Percentiles rank a stretch among this genome's conserved stretches.
Evolutionary conservation across 2,113 vertebrate species (phyloP).

Genomic region (Carlito syrichta): DNA sequence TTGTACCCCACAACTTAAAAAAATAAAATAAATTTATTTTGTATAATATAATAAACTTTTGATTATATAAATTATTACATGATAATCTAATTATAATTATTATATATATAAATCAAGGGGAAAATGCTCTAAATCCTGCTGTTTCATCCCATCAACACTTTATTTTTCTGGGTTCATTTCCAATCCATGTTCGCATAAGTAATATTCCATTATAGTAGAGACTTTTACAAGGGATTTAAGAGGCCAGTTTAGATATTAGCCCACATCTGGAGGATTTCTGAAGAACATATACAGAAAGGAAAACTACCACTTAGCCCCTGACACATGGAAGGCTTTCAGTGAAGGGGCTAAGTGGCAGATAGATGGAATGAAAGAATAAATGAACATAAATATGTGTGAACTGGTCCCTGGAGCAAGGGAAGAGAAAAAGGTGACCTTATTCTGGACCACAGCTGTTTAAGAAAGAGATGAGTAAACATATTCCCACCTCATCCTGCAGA

Average conservation of each 20-base stretch:
- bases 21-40: too few relatives aligned
- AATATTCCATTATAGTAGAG: neutral
- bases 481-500: neutral
- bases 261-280: neutral
- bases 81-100: too few relatives aligned
- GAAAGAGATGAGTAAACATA: neutral
- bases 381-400: neutral
- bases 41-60: too few relatives aligned
- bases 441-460: neutral
- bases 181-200: neutral
- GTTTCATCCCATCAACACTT: neutral
- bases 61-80: too few relatives aligned
- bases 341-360: neutral
- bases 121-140: neutral
- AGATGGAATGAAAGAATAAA: neutral
- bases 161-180: neutral
- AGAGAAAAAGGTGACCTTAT: neutral
- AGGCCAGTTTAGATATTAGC: neutral
- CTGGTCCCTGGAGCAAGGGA: neutral
- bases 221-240: neutral
- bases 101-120: neutral
- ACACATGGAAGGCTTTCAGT: neutral
- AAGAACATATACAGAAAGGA: slow-evolving; percentile 1
- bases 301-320: neutral
- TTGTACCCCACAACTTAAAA: too few relatives aligned